phyloP scores from a whole-genome alignment of 2,113 vertebrate species.

The Uropsilus gracilis region DNA sequence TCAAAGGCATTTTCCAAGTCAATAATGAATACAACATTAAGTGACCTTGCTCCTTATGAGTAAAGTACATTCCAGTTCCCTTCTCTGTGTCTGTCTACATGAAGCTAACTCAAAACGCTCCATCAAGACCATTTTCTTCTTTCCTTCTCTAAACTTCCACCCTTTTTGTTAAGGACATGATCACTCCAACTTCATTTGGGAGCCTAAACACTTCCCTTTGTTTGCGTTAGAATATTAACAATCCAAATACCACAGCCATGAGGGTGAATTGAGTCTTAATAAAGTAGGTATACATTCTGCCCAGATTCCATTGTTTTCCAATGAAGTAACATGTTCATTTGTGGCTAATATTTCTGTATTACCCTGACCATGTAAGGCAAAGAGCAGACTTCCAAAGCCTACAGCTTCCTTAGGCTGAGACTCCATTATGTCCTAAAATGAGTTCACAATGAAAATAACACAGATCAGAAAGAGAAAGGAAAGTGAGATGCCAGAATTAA shows the following conservation, averaged over 20 bases:
- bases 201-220: conserved; percentile 67
- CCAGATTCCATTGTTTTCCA: conserved; percentile 73
- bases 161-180: conserved; percentile 53
- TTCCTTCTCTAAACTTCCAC: conserved; percentile 51
- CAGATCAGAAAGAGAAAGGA: neutral
- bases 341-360: conserved; percentile 44
- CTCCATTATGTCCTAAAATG: neutral
- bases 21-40: conserved; percentile 64
- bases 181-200: conserved; percentile 44
- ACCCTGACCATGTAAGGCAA: conserved; percentile 58
- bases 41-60: conserved; percentile 53
- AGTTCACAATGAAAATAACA: neutral
- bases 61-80: conserved; percentile 17
- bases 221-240: conserved; percentile 73
- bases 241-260: conserved; percentile 70
- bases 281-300: conserved; percentile 76
- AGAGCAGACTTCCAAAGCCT: conserved; percentile 13
- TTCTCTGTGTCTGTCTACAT: neutral
- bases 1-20: conserved; percentile 64
- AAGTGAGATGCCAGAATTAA: neutral
- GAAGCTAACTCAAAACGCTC: conserved; percentile 28
- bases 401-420: neutral
- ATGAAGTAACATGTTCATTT: conserved; percentile 67
- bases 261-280: conserved; percentile 63
- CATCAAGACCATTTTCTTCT: conserved; percentile 51